Conservation (phyloP, 1,140 invertebrate species). For the Drosophila trapezifrons region DNA sequence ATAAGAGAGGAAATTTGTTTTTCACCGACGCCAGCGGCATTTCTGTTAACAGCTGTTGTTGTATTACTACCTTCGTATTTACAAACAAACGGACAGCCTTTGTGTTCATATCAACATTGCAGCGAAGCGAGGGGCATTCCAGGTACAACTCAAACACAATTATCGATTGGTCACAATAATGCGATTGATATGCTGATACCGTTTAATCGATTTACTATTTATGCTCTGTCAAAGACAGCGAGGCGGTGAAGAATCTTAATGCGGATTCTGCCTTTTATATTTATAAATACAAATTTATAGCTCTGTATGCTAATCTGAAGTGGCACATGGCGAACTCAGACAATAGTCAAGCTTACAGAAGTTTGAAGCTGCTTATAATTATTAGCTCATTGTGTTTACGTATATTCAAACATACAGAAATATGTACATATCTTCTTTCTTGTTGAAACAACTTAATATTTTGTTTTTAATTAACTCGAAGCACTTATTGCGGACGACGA, state of each 20-base stretch:
- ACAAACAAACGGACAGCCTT: conserved; percentile 42
- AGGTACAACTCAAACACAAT: conserved; percentile 19
- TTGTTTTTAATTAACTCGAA: background rate
- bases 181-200: conserved; percentile 61
- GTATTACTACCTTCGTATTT: conserved; percentile 44
- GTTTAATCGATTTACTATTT: conserved; percentile 51
- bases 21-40: conserved; percentile 37
- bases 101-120: conserved; percentile 42
- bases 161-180: conserved; percentile 40
- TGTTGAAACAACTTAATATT: too few relatives aligned
- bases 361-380: background rate
- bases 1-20: conserved; percentile 75
- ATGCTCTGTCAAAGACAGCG: conserved; percentile 11
- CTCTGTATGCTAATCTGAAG: conserved; percentile 31
- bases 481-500: background rate
- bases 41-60: conserved; percentile 33
- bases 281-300: conserved; percentile 14
- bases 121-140: conserved; percentile 7
- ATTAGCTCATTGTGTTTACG: too few relatives aligned
- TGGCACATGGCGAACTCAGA: conserved; percentile 20
- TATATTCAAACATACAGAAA: background rate
- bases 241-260: conserved; percentile 2
- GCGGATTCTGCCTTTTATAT: conserved; percentile 14
- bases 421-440: background rate
- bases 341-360: conserved; percentile 20